Evolutionary conservation across 2,797 vertebrate genomes (phyloP).

Genomic region (Lophius americanus): DNA sequence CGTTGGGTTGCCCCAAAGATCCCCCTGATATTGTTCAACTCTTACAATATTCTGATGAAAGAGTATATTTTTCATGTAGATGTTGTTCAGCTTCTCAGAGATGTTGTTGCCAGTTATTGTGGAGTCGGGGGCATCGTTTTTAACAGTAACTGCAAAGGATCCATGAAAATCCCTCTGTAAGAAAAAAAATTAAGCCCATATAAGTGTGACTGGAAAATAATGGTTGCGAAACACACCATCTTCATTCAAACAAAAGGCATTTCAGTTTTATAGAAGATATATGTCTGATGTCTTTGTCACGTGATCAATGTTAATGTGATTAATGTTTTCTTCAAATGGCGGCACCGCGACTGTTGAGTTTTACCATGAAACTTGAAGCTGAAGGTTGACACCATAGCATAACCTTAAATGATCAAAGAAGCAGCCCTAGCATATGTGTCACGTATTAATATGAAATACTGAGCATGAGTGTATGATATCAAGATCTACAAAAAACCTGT

Average conservation of each 20-base stretch:
- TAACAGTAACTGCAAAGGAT: rapidly evolving
- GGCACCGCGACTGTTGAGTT: too few relatives aligned
- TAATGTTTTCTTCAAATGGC: too few relatives aligned
- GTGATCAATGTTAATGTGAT: too few relatives aligned
- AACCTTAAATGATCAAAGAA: too few relatives aligned
- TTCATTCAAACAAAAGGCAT: not conserved
- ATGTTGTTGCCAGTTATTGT: not conserved
- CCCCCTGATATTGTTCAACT: not conserved
- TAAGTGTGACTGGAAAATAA: too few relatives aligned
- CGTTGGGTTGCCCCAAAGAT: rapidly evolving
- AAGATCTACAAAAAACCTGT: too few relatives aligned
- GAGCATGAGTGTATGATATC: too few relatives aligned
- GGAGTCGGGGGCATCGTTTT: not conserved
- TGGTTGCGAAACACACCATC: not conserved
- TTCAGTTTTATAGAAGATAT: not conserved
- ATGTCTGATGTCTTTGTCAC: too few relatives aligned
- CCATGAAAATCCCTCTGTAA: rapidly evolving
- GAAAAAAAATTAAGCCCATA: not conserved
- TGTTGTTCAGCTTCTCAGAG: conserved; percentile 43
- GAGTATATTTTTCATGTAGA: conserved; percentile 26
- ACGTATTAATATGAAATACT: too few relatives aligned
- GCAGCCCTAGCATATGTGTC: too few relatives aligned
- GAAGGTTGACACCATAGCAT: too few relatives aligned
- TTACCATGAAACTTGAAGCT: too few relatives aligned
- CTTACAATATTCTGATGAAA: conserved; percentile 34